A percentile compares a stretch with the other conserved stretches of the same genome.
Conservation (phyloP, 1,140 invertebrate species). For the Hycleus phaleratus region DNA sequence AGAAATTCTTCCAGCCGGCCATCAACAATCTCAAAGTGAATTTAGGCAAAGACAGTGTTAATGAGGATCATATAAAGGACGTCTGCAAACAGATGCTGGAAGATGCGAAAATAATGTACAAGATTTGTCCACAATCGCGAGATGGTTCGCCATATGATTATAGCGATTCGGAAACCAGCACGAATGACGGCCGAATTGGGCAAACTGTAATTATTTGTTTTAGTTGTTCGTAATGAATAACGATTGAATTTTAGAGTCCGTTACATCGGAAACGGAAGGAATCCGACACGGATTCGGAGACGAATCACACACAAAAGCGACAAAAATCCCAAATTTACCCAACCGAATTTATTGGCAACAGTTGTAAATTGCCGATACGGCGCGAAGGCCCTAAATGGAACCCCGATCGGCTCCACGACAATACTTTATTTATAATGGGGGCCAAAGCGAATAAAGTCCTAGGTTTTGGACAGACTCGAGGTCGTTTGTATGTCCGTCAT, state of each 20-base stretch:
- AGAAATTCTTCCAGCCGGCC: slow-evolving; percentile 71
- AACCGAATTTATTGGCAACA: slow-evolving; percentile 24
- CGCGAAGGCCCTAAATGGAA: slow-evolving; percentile 59
- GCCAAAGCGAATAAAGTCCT: slow-evolving; percentile 67
- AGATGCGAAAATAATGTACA: slow-evolving; percentile 66
- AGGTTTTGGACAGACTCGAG: slow-evolving; percentile 67
- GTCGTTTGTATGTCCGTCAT: slow-evolving; percentile 69
- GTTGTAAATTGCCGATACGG: slow-evolving; percentile 34
- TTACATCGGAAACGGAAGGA: slow-evolving; percentile 52
- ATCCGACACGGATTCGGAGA: slow-evolving; percentile 52
- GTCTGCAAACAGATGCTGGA: slow-evolving; percentile 71
- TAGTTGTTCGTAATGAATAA: too few species aligned
- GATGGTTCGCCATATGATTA: slow-evolving; percentile 46
- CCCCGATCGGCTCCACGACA: slow-evolving; percentile 55
- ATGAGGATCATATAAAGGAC: slow-evolving; percentile 64
- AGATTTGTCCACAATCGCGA: slow-evolving; percentile 32
- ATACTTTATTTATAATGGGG: slow-evolving; percentile 73
- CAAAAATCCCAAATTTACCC: slow-evolving; percentile 22
- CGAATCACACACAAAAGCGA: slow-evolving; percentile 42
- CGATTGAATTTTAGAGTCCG: slow-evolving; percentile 42
- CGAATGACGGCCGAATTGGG: slow-evolving; percentile 20
- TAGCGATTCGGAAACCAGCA: slow-evolving; percentile 35
- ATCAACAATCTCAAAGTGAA: slow-evolving; percentile 71
- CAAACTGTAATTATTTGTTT: slow-evolving; percentile 12
- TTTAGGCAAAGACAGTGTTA: slow-evolving; percentile 63